A percentile compares a stretch with the other conserved stretches of the same genome.
phyloP scores from a whole-genome alignment of 2,888 invertebrate species.

The Ormyrus rosae region DNA sequence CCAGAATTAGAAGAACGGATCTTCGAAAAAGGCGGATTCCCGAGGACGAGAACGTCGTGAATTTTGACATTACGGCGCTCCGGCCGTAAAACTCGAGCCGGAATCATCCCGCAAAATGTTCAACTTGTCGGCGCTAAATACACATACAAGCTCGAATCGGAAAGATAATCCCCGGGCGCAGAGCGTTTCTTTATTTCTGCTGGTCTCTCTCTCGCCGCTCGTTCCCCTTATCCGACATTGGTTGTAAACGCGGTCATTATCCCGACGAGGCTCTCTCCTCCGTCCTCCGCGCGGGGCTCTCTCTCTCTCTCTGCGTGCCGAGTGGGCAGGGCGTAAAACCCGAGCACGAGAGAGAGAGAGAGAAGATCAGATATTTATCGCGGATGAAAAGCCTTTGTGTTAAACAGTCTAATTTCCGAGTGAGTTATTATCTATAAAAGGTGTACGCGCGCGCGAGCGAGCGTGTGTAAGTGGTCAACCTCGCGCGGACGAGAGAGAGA shows the following conservation, averaged over 20 bases:
- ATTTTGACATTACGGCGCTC: constrained; percentile 9
- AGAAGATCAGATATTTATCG: constrained; percentile 64
- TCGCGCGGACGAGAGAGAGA: too few species aligned
- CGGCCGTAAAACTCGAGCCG: background rate
- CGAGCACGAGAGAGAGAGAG: background rate
- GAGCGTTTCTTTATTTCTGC: too few species aligned
- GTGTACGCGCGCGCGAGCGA: constrained; percentile 7
- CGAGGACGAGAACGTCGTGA: too few species aligned
- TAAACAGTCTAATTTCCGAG: constrained; percentile 71
- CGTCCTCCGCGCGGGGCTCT: too few species aligned
- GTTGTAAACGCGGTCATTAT: constrained; percentile 52
- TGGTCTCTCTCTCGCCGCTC: constrained; percentile 28
- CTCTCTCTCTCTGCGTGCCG: background rate
- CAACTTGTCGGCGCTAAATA: background rate
- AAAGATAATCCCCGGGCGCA: constrained; percentile 24
- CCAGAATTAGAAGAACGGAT: too few species aligned
- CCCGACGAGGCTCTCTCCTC: background rate
- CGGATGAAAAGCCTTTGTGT: constrained; percentile 66
- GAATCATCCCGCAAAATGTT: too few species aligned
- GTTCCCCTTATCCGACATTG: constrained; percentile 37
- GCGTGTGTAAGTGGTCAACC: background rate
- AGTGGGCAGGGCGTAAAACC: constrained; percentile 9
- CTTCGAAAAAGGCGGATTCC: too few species aligned
- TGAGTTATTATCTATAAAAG: constrained; percentile 72
- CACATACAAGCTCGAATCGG: constrained; percentile 15